A percentile compares a stretch with the other conserved stretches of the same genome.
Conservation (phyloP, 1,140 invertebrate species). For the Drosophila lacertosa region DNA sequence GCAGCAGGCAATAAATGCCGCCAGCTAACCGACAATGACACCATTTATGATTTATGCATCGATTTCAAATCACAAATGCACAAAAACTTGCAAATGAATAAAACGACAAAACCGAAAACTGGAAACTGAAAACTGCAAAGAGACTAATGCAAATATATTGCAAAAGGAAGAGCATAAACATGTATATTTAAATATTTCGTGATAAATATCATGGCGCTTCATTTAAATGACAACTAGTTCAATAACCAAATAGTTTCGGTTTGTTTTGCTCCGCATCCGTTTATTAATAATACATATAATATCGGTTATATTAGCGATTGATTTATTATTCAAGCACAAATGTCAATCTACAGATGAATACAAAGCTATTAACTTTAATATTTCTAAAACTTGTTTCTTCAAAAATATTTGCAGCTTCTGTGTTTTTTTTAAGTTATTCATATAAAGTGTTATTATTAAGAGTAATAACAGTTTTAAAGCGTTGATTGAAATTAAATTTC, state of each 20-base stretch:
- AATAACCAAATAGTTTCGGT: constrained; percentile 66
- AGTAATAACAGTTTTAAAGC: too few species aligned
- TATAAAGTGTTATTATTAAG: too few species aligned
- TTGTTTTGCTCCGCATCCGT: constrained; percentile 27
- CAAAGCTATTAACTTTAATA: background rate
- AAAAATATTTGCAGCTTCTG: too few species aligned
- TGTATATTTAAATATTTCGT: constrained; percentile 39
- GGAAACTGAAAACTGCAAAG: constrained; percentile 5
- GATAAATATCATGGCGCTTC: constrained; percentile 62
- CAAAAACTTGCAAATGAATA: constrained; percentile 50
- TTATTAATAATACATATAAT: constrained; percentile 15
- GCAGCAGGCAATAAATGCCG: constrained; percentile 20
- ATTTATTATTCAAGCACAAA: background rate
- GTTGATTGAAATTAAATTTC: too few species aligned
- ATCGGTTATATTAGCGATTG: constrained; percentile 9
- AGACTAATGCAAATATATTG: constrained; percentile 29
- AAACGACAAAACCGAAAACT: constrained; percentile 40
- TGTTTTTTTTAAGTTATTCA: too few species aligned
- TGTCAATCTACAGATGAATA: too few species aligned
- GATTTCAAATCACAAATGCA: constrained; percentile 68
- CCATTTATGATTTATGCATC: constrained; percentile 78
- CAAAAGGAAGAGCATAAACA: constrained; percentile 35
- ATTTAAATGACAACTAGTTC: constrained; percentile 68
- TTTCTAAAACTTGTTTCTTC: too few species aligned
- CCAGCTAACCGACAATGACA: constrained; percentile 58